These are phyloP conservation scores for Diarsia dahlii DNA, from an alignment of 2,888 invertebrate genomes.

Conservation along the genomic window DNA sequence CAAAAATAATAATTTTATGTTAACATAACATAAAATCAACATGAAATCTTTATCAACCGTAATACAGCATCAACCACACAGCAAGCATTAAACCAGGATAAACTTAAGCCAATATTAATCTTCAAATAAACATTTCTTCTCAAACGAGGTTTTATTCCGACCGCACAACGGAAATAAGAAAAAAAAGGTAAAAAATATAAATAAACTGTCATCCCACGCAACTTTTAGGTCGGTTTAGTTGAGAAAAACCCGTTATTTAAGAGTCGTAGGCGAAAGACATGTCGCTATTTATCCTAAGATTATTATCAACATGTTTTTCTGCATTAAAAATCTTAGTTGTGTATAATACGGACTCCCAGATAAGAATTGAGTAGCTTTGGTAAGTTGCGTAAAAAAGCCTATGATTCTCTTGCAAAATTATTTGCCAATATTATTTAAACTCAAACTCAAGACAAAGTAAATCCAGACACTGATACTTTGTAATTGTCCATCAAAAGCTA, in stretches of 20 bases:
- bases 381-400: neutral
- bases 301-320: constrained; percentile 44
- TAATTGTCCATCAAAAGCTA: neutral
- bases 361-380: neutral
- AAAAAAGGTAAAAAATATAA: constrained; percentile 18
- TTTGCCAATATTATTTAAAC: neutral
- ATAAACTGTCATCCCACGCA: constrained; percentile 53
- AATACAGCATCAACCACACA: neutral
- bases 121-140: constrained; percentile 44
- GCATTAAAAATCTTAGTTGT: constrained; percentile 12
- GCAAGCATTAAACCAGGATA: constrained; percentile 26
- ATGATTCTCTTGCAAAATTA: neutral
- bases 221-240: constrained; percentile 28
- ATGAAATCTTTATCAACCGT: neutral
- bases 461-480: neutral
- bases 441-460: neutral
- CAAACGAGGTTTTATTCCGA: constrained; percentile 35
- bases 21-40: neutral
- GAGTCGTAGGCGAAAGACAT: constrained; percentile 55
- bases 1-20: too few relatives aligned
- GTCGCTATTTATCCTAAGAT: constrained; percentile 53
- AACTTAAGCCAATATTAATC: constrained; percentile 31
- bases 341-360: too few relatives aligned
- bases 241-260: constrained; percentile 55
- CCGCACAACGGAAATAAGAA: constrained; percentile 12